A percentile compares a stretch with the other conserved stretches of the same genome.
Evolutionary conservation across 2,113 vertebrate species (phyloP).

Genomic region (Hiodon alosoides): DNA sequence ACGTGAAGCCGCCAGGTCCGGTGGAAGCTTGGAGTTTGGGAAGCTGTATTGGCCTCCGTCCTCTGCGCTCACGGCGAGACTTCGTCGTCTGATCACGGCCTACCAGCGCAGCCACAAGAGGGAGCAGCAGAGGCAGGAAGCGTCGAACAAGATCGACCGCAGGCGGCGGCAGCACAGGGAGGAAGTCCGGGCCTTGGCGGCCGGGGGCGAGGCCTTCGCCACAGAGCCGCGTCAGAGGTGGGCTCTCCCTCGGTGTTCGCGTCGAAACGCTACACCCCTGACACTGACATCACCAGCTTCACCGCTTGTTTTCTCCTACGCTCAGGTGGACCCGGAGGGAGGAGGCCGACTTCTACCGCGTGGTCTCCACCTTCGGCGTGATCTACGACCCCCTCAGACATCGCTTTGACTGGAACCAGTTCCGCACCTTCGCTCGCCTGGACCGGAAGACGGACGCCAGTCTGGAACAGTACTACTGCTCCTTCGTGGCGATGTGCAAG

Average conservation of each 20-base stretch:
- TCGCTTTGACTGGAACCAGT: constrained; percentile 93
- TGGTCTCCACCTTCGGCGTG: constrained; percentile 93
- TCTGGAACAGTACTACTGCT: constrained; percentile 93
- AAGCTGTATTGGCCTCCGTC: constrained; percentile 92
- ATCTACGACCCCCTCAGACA: constrained; percentile 81
- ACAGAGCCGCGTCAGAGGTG: constrained; percentile 93
- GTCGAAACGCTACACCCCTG: no score
- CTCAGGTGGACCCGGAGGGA: constrained; percentile 93
- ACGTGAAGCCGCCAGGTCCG: constrained; percentile 19
- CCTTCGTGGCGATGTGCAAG: constrained; percentile 95
- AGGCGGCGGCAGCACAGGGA: constrained; percentile 80
- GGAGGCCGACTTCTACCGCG: constrained; percentile 96
- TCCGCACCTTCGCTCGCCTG: constrained; percentile 90
- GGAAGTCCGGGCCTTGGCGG: constrained; percentile 78
- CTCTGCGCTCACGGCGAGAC: constrained; percentile 87
- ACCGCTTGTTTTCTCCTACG: background rate
- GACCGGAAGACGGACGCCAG: constrained; percentile 98
- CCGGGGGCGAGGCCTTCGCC: constrained; percentile 85
- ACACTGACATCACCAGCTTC: background rate
- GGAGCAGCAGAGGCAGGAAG: constrained; percentile 90
- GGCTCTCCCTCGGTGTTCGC: constrained; percentile 26
- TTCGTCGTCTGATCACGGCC: constrained; percentile 95
- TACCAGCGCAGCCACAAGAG: constrained; percentile 96
- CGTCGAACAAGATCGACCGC: constrained; percentile 85
- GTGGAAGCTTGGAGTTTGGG: constrained; percentile 65